A percentile compares a stretch with the other conserved stretches of the same genome.
phyloP scores from a whole-genome alignment of 2,113 vertebrate species.

The Urocynchramus pylzowi region DNA sequence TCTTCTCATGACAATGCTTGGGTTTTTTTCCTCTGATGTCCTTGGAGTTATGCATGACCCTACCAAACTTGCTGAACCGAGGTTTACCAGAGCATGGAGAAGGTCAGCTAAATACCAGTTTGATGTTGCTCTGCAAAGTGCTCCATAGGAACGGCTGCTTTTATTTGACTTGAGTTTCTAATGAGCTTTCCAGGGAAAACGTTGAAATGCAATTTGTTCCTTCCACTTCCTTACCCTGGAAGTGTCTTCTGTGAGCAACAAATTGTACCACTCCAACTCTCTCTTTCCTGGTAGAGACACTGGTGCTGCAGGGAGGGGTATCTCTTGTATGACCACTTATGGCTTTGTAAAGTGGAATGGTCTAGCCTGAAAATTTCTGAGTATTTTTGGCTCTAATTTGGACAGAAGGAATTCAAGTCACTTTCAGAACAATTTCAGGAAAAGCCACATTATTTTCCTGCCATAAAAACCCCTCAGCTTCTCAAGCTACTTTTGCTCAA shows the following conservation, averaged over 20 bases:
- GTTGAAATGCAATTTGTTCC: not conserved
- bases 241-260: not conserved
- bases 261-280: not conserved
- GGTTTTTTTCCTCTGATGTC: not conserved
- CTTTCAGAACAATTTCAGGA: not conserved
- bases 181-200: not conserved
- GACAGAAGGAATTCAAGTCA: not conserved
- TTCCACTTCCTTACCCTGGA: not conserved
- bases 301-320: not conserved
- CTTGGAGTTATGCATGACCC: not conserved
- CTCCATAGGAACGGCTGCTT: not conserved
- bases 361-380: not conserved
- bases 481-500: not conserved
- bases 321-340: not conserved
- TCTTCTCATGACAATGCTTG: accelerated
- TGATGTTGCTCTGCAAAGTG: not conserved
- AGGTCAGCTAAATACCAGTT: not conserved
- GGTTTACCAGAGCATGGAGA: not conserved
- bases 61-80: not conserved
- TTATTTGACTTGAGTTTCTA: not conserved
- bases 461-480: not conserved
- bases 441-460: not conserved
- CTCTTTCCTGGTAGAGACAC: not conserved
- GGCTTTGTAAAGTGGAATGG: not conserved
- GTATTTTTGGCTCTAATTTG: not conserved